Base-by-base conservation (phyloP, 1,140 invertebrate genomes). In the Chrysopa pallens region DNA sequence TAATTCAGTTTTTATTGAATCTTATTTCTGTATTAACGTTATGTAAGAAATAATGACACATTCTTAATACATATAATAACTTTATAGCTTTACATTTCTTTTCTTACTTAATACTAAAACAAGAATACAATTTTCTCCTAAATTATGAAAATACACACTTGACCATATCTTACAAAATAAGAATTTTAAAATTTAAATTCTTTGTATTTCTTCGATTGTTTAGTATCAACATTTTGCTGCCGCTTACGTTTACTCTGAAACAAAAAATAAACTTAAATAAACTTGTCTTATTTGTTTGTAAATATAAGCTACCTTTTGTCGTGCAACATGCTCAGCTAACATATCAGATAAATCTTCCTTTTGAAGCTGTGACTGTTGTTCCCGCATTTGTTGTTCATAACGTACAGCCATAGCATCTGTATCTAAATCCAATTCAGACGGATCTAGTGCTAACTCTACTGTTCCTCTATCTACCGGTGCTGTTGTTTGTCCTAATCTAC, bases 301-400 rank as follows among this genome's bases (percentile, higher is more conserved):
- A 12, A 40, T 1, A 23, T 29, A 43, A 36, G 40, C 48, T 58
- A 83, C 84, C 71, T 89, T 91, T 60, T 95, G 89, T 51, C 91
- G 77, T 15, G 91, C 89, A 14, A 93, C 89, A 64, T 98, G 93
- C 64, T 98, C 93, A 15, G 92, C 92, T 46, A 98, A 74, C 92
- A 98, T 96, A 58, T 98, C 94, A 14, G 89, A 94, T 9, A 98
- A 72, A 70, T 98, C 95, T 67, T 98, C 95, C 48, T 89, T 83
- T 47, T 83, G 79, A 29, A 88, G 63, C 57, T 84, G 74, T 50
- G 82, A 80, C 55, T 93, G 86, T 53, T 90, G 81, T 56, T 95
- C 91, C 37, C 88, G 71, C 64, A 96, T 78, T 44, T 94, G 91
- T 51, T 96, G 88, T 59, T 98, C 95, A 61, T 98, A 98, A 29